Evolutionary conservation across 1,140 invertebrate species (phyloP), one percentile per base, ranked within the genome.

Genomic region (Cherax quadricarinatus): DNA sequence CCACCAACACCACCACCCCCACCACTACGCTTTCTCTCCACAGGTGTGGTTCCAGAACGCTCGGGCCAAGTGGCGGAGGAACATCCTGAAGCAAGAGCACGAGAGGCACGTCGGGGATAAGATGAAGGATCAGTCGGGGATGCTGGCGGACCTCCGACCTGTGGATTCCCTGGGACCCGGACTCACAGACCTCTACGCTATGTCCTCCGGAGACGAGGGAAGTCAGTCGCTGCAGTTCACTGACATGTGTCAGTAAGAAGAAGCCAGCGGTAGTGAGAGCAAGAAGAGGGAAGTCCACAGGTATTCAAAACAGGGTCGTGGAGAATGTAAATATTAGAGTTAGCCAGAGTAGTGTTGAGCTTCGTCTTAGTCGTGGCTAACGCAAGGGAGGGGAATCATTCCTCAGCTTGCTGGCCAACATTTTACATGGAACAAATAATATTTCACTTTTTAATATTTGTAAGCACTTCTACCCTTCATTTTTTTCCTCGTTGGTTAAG

Each of bases 1-100:
- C 62, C 57, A 62, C 66, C 86, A 81, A 14, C 79, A 80, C 81
- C 66, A 60, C 78, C 81, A 94, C 81, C 82, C 73, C 84, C 90
- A 81, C 79, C 80, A 57, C 90, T 79, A 79, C 81, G 86, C 89
- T 84, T 91, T 91, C 91, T 96, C 95, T 93, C 93, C 94, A 66
- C 96, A 99, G 99, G 99, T 99, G 83, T 99, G 99, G 99, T 99
- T 99, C 96, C 99, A 99, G 96, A 99, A 99, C 95, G 98, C 98
- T 48, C 96, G 99, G 84, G 99, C 99, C 94, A 99, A 99, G 96
- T 99, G 98, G 97, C 96, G 99, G 94, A 96, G 98, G 53, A 94
- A 93, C 85, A 83, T 94, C 41, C 62, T 94, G 86, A 93, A 93
- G 66, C 94, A 94, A 78, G 94, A 94, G 82, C 92, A 93, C 18